Evolutionary conservation across 2,797 vertebrate species (phyloP), one percentile per base, ranked within the genome.

Genomic region (Galaxias olidus): DNA sequence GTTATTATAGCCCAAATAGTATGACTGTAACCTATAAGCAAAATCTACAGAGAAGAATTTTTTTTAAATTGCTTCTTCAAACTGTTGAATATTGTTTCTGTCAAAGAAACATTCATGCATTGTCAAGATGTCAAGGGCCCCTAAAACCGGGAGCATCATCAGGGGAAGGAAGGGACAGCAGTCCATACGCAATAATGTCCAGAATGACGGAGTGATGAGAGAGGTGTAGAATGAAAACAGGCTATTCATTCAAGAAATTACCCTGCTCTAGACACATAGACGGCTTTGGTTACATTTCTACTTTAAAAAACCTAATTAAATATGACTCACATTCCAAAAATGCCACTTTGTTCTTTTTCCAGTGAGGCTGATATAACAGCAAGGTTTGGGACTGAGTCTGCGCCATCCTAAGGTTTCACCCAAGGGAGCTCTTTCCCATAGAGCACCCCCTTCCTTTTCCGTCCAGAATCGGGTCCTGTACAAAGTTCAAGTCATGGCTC

Each of bases 251-350:
- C 41, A 42, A 30, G 47, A 50, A 17, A 43, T 50, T 45, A 19
- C 20, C 50, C 42, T 15, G 19, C 49, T 30, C 11, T 9, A 1
- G 9, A 15, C 9, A 49, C 4, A 53, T 12, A n/a, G 18, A 65
- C 50, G 51, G 43, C 17, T 51, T 13, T 10, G 14, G 18, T 17
- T 48, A 15, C 47, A 56, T 56, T 44, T 11, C 42, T 52, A 51
- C 60, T 47, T 54, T 20, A 45, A 12, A 47, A 14, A 54, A 53
- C 30, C 50, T 41, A 59, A 47, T 65, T 47, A 59, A 65, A 65
- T 50, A 10, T 8, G 49, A 53, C 9, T 45, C 13, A 18, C 45
- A 20, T 50, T 54, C 20, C 42, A 52, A 61, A 63, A 63, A 63
- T 30, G 40, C 15, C 10, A 40, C 17, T 11, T 17, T 46, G 8